Evolutionary conservation across 2,797 vertebrate genomes (phyloP).

Genomic region (Notolabrus celidotus): DNA sequence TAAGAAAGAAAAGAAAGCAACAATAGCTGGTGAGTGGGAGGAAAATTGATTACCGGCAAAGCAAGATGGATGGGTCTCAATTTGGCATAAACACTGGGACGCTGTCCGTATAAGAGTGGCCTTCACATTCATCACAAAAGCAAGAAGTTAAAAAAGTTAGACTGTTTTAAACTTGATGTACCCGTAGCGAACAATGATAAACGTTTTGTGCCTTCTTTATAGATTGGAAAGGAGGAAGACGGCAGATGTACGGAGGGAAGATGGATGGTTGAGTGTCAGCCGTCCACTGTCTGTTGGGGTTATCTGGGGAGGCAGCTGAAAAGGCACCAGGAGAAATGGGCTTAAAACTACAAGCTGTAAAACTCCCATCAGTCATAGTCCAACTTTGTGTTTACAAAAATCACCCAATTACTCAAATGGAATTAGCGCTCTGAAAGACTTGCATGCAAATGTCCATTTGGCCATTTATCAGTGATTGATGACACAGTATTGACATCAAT

Average conservation of each 20-base stretch:
- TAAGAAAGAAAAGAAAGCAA: slow-evolving; percentile 8
- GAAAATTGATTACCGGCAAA: background rate
- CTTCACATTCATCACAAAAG: slow-evolving; percentile 29
- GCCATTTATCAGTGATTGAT: background rate
- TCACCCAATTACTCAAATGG: slow-evolving; percentile 12
- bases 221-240: slow-evolving; percentile 23
- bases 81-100: slow-evolving; percentile 17
- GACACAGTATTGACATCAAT: background rate
- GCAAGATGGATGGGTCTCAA: background rate
- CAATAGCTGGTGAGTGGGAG: slow-evolving; percentile 16
- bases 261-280: slow-evolving; percentile 42
- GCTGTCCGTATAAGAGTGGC: background rate
- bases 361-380: slow-evolving; percentile 41
- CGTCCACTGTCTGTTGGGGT: slow-evolving; percentile 17
- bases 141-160: slow-evolving; percentile 21
- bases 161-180: slow-evolving; percentile 35
- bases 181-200: slow-evolving; percentile 32
- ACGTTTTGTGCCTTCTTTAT: slow-evolving; percentile 21
- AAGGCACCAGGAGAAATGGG: slow-evolving; percentile 19
- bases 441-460: slow-evolving; percentile 11
- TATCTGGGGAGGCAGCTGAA: slow-evolving; percentile 40
- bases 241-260: slow-evolving; percentile 24
- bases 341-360: slow-evolving; percentile 22
- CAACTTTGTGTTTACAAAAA: slow-evolving; percentile 26
- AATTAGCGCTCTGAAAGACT: background rate